Evolutionary conservation across 2,888 invertebrate genomes (phyloP), one percentile per base, ranked within the genome.

Genomic region (Meloe dianella): DNA sequence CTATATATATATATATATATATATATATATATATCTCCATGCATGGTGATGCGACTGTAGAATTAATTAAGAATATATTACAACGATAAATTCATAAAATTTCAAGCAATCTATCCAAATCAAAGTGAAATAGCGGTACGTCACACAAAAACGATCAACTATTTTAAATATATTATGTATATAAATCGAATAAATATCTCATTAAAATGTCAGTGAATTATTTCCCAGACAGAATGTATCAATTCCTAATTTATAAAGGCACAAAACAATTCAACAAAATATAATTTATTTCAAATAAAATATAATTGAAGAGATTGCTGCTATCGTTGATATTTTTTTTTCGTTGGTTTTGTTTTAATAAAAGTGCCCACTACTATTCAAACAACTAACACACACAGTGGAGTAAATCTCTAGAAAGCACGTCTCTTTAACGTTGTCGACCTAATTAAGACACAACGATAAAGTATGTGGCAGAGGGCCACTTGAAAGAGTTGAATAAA

Each of bases 381-480:
- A 2, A 5, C n/a, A 41, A 41, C 38, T n/a, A 17, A 41, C 35
- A 30, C 10, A 32, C n/a, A 32, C 38, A 9, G 7, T 2, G 14
- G 29, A 12, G 12, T n/a, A 30, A 30, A 17, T 58, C 2, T 59
- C 27, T 61, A 62, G 66, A 14, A 12, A 69, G 68, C 72, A 69
- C 72, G 68, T 69, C 67, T 65, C 71, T 70, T 57, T 58, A 29
- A 64, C 57, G 38, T 63, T 54, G 72, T 73, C 70, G 72, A 73
- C 73, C 73, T 68, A 72, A 72, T 73, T 73, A 69, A 61, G 54
- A 64, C 67, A 72, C 56, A 66, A 71, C 72, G 73, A 73, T 72
- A 73, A 66, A 72, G 69, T 71, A 73, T 73, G 72, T 71, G 71
- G 65, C 67, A 64, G 73, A 22, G 22, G 24, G 4, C 24, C 27